A percentile compares a stretch with the other conserved stretches of the same genome.
phyloP scores from a whole-genome alignment of 2,888 invertebrate genomes.

The Neelides folsomi region DNA sequence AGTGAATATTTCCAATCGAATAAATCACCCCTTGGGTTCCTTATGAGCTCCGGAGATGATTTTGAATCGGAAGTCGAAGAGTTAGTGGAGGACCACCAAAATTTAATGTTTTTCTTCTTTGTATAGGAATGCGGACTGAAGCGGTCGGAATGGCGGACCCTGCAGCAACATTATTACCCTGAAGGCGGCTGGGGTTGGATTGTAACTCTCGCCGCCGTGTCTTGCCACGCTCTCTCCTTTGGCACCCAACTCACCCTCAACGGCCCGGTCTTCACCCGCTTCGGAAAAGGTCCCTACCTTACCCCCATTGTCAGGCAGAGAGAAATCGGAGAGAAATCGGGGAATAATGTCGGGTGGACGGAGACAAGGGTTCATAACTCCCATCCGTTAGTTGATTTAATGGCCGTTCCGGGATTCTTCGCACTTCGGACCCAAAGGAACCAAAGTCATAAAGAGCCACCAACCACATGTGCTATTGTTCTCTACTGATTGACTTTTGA shows the following conservation, averaged over 20 bases:
- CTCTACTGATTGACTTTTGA: too few relatives aligned
- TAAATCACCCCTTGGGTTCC: too few relatives aligned
- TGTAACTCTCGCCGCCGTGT: conserved; percentile 55
- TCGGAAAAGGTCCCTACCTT: conserved; percentile 19
- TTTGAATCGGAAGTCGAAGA: too few relatives aligned
- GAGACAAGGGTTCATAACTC: neutral
- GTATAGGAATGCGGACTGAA: conserved; percentile 6
- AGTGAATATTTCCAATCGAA: too few relatives aligned
- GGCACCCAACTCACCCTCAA: conserved; percentile 52
- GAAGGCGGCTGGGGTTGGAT: conserved; percentile 84
- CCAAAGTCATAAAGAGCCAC: too few relatives aligned
- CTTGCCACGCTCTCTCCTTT: conserved; percentile 59
- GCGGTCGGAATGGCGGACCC: conserved; percentile 36
- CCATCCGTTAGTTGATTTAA: neutral
- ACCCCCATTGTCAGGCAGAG: too few relatives aligned
- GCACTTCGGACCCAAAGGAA: neutral
- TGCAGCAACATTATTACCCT: conserved; percentile 67
- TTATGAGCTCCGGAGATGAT: too few relatives aligned
- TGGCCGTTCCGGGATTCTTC: neutral
- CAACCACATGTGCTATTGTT: too few relatives aligned
- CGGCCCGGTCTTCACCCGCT: conserved; percentile 30
- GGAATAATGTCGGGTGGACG: too few relatives aligned
- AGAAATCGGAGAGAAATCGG: too few relatives aligned
- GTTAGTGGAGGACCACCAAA: too few relatives aligned
- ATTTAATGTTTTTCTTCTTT: too few relatives aligned